phyloP scores from a whole-genome alignment of 2,888 invertebrate species.

The Xylophagus ater region DNA sequence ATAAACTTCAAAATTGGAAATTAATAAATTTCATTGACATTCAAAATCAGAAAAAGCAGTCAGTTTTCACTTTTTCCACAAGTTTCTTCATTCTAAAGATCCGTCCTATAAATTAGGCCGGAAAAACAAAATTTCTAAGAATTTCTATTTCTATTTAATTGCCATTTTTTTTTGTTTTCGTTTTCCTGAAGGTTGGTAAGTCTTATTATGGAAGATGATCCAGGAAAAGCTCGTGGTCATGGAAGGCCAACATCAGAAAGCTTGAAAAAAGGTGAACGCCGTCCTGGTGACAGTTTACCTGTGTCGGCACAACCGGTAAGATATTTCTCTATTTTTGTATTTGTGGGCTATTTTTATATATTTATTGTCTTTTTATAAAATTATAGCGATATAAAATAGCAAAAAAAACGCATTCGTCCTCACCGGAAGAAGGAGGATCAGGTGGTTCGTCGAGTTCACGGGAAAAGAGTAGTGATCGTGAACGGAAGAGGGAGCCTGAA shows the following conservation, averaged over 20 bases:
- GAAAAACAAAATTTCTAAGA: too few relatives aligned
- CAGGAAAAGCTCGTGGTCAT: conserved; percentile 13
- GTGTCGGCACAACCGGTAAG: conserved; percentile 13
- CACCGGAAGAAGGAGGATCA: not conserved
- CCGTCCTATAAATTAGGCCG: too few relatives aligned
- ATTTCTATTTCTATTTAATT: too few relatives aligned
- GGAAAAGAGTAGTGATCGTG: not conserved
- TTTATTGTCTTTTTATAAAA: conserved; percentile 2
- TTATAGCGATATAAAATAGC: not conserved
- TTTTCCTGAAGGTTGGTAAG: too few relatives aligned
- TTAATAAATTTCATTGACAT: too few relatives aligned
- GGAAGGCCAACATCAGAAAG: conserved; percentile 11
- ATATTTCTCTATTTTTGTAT: conserved; percentile 3
- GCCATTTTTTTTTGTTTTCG: too few relatives aligned
- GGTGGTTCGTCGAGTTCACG: too few relatives aligned
- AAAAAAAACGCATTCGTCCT: not conserved
- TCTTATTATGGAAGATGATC: conserved; percentile 14
- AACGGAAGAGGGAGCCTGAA: not conserved
- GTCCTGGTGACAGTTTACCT: conserved; percentile 13
- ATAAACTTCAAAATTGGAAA: too few relatives aligned
- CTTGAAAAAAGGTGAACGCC: conserved; percentile 8
- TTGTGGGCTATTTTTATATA: conserved; percentile 3
- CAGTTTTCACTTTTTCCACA: too few relatives aligned
- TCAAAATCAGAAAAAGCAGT: too few relatives aligned
- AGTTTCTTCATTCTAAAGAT: too few relatives aligned